phyloP scores from a whole-genome alignment of 1,140 invertebrate species.

The Orius insidiosus region DNA sequence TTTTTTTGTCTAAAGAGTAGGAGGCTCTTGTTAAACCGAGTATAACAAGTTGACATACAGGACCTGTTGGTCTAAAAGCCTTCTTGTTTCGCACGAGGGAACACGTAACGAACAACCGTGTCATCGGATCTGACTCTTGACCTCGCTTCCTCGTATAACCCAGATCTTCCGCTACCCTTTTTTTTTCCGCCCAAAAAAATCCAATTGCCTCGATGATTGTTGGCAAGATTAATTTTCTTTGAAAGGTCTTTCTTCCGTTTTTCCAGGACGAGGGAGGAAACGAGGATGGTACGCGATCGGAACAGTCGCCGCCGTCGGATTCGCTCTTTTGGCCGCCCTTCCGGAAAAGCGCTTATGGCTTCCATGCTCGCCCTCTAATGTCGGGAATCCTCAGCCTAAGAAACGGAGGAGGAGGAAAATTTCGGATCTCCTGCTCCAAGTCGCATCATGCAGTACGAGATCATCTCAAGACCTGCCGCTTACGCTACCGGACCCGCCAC shows the following conservation, averaged over 20 bases:
- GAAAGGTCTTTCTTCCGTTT: not conserved
- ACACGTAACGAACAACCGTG: too few species aligned
- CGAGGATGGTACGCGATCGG: conserved; percentile 32
- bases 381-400: conserved; percentile 60
- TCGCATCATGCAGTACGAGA: conserved; percentile 44
- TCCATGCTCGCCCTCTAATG: conserved; percentile 56
- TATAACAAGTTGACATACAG: too few species aligned
- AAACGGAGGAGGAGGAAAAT: conserved; percentile 43
- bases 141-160: too few species aligned
- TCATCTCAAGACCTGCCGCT: conserved; percentile 44
- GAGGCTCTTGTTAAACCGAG: too few species aligned
- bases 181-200: too few species aligned
- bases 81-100: too few species aligned
- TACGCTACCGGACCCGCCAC: conserved; percentile 17
- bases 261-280: conserved; percentile 19
- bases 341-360: conserved; percentile 67
- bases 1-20: too few species aligned
- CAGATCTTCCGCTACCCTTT: too few species aligned
- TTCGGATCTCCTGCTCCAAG: conserved; percentile 31
- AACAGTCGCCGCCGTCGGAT: conserved; percentile 50
- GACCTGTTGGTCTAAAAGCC: too few species aligned
- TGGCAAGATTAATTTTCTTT: too few species aligned
- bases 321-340: conserved; percentile 56
- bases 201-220: too few species aligned
- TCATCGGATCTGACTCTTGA: too few species aligned